Percentiles rank a stretch among this genome's conserved stretches.
These are phyloP conservation scores for Dryobota labecula DNA, from an alignment of 2,888 invertebrate genomes.

Conservation along the genomic window DNA sequence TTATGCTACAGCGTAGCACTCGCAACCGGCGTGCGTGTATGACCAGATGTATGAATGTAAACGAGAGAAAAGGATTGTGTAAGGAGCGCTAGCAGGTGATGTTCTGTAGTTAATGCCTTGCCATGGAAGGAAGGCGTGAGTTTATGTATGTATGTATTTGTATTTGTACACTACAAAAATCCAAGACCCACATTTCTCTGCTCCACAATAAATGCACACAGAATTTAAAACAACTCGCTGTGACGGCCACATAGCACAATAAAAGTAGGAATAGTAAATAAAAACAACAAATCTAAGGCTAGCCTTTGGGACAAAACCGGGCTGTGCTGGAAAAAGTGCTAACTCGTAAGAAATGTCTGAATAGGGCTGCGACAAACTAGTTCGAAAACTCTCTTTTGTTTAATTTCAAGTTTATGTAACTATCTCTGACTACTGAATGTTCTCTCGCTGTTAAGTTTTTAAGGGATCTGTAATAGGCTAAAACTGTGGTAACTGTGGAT, in stretches of 20 bases:
- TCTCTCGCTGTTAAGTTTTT: constrained; percentile 22
- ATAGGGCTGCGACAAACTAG: constrained; percentile 70
- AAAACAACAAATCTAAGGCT: constrained; percentile 73
- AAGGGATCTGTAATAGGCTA: constrained; percentile 3
- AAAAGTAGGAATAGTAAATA: constrained; percentile 61
- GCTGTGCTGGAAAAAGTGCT: constrained; percentile 76
- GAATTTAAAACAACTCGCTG: constrained; percentile 52
- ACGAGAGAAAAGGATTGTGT: no score
- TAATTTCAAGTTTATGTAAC: constrained; percentile 33
- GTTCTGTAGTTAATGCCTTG: no score
- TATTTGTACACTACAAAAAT: constrained; percentile 1
- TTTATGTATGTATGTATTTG: no score
- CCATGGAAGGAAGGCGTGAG: no score
- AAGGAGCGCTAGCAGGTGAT: no score
- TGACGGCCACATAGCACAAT: constrained; percentile 43
- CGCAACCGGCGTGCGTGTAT: no score
- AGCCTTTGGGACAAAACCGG: constrained; percentile 57
- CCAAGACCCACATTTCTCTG: constrained; percentile 3
- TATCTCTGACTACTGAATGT: constrained; percentile 9
- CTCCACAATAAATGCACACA: constrained; percentile 35
- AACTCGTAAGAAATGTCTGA: constrained; percentile 70
- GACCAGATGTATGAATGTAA: no score
- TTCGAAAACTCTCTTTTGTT: constrained; percentile 30
- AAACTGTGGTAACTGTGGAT: no score
- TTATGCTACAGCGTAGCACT: no score